These are phyloP conservation scores for Petrolisthes cinctipes DNA, from an alignment of 2,888 invertebrate species.

Conservation along the genomic window DNA sequence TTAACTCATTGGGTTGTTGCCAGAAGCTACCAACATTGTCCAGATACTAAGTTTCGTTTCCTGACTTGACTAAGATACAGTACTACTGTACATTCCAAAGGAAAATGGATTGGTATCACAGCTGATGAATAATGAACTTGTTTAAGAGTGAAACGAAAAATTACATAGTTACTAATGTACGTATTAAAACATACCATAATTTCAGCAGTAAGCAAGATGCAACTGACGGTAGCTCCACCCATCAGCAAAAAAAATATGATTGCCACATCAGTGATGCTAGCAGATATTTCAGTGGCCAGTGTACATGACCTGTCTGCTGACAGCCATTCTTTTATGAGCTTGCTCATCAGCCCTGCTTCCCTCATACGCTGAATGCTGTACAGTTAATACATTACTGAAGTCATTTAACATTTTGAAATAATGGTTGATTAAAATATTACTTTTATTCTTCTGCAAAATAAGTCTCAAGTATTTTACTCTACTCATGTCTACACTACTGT, in stretches of 20 bases:
- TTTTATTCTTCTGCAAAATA: not conserved
- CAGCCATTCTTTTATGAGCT: constrained; percentile 47
- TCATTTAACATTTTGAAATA: no score
- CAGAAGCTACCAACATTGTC: no score
- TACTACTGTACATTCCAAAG: not conserved
- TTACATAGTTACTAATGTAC: not conserved
- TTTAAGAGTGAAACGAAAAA: no score
- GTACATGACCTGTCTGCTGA: constrained; percentile 21
- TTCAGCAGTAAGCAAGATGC: constrained; percentile 66
- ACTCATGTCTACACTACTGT: not conserved
- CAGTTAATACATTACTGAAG: not conserved
- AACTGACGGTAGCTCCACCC: constrained; percentile 52
- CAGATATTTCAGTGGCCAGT: constrained; percentile 1
- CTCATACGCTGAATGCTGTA: constrained; percentile 53
- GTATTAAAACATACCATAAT: not conserved
- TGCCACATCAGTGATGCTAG: constrained; percentile 50
- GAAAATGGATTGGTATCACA: not conserved
- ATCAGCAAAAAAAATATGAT: constrained; percentile 53
- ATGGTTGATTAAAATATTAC: not conserved
- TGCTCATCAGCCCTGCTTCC: constrained; percentile 55
- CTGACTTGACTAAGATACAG: no score
- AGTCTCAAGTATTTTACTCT: not conserved
- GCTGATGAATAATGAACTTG: not conserved
- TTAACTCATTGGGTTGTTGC: no score
- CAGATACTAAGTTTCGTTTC: no score